Conservation (phyloP, 2,797 vertebrate genomes). For the Scleropages formosus region DNA sequence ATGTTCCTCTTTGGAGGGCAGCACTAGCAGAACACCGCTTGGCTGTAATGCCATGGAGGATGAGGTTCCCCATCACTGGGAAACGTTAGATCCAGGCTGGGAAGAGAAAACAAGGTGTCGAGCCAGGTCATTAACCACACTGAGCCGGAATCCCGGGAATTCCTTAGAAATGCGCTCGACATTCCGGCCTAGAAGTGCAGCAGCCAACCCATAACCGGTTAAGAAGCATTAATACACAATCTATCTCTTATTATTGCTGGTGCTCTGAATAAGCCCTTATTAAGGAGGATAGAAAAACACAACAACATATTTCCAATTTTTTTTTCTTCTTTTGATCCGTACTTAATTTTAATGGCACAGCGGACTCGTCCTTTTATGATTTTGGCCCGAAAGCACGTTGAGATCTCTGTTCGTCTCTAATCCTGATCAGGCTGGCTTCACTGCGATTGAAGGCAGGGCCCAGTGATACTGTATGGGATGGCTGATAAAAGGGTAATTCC, state of each 20-base stretch:
- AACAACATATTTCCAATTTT: conserved; percentile 65
- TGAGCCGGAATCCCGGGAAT: conserved; percentile 65
- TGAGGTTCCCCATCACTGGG: too few relatives aligned
- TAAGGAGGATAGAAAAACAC: conserved; percentile 76
- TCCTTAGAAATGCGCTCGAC: conserved; percentile 68
- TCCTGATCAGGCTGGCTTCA: conserved; percentile 67
- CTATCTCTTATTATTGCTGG: conserved; percentile 73
- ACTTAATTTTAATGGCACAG: conserved; percentile 76
- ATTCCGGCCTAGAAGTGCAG: conserved; percentile 38
- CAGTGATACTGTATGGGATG: conserved; percentile 75
- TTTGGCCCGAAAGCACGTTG: conserved; percentile 71
- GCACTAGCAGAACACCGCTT: conserved; percentile 44
- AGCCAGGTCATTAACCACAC: conserved; percentile 70
- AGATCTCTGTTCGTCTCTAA: conserved; percentile 73
- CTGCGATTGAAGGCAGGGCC: conserved; percentile 68
- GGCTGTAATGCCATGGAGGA: too few relatives aligned
- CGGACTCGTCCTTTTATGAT: conserved; percentile 71
- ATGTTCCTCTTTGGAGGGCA: background rate
- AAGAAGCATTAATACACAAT: conserved; percentile 73
- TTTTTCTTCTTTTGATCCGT: conserved; percentile 70
- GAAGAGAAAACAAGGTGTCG: conserved; percentile 53
- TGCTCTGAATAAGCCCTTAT: conserved; percentile 71
- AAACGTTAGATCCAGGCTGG: conserved; percentile 48
- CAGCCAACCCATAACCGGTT: conserved; percentile 54
- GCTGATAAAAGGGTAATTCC: conserved; percentile 78